phyloP scores from a whole-genome alignment of 2,888 invertebrate genomes.

The Drosophila paranaensis region DNA sequence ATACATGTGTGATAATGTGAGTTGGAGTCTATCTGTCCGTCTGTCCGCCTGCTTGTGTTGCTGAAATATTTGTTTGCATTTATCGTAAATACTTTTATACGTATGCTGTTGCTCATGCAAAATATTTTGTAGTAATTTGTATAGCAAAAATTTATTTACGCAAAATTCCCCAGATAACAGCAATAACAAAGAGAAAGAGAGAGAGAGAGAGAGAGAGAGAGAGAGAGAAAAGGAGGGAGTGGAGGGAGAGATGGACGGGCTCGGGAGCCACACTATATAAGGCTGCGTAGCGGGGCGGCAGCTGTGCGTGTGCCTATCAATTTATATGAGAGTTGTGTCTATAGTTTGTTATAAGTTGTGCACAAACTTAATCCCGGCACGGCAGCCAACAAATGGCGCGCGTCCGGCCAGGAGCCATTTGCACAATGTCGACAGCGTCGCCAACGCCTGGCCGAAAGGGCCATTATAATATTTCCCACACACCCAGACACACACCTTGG shows the following conservation, averaged over 20 bases:
- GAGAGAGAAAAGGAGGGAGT: too few species aligned
- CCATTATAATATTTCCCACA: conserved; percentile 61
- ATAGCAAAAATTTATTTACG: conserved; percentile 68
- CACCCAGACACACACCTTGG: conserved; percentile 22
- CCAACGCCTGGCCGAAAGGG: conserved; percentile 36
- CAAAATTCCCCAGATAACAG: conserved; percentile 57
- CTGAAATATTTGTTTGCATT: conserved; percentile 56
- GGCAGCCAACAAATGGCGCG: conserved; percentile 58
- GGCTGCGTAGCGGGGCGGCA: conserved; percentile 32
- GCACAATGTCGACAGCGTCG: conserved; percentile 36
- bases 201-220: not conserved
- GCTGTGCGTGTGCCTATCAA: conserved; percentile 70
- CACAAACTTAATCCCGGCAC: conserved; percentile 73
- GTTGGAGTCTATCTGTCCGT: not conserved
- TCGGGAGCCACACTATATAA: not conserved
- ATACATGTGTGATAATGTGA: not conserved
- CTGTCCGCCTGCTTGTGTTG: conserved; percentile 1
- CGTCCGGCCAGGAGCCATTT: conserved; percentile 49
- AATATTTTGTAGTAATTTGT: conserved; percentile 77
- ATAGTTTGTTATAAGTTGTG: conserved; percentile 75
- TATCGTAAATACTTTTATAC: conserved; percentile 70
- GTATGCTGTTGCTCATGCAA: conserved; percentile 64
- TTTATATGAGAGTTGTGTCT: conserved; percentile 55
- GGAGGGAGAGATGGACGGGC: not conserved
- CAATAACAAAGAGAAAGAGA: not conserved